Evolutionary conservation across 2,113 vertebrate species (phyloP).

Genomic region (Laterallus jamaicensis): DNA sequence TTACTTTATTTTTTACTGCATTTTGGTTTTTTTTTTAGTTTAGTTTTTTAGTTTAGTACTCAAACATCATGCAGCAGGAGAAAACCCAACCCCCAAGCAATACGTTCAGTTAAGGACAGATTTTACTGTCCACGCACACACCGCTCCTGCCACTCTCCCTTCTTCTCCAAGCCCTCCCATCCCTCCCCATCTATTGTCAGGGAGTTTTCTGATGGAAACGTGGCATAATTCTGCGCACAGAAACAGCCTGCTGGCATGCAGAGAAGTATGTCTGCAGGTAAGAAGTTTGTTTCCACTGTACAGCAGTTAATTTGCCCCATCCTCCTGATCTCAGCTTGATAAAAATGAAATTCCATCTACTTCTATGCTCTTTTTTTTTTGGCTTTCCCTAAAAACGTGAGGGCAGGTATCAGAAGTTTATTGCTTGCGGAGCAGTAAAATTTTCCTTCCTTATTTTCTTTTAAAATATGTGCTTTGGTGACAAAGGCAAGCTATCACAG

Average conservation of each 20-base stretch:
- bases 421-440: neutral
- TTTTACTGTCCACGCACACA: neutral
- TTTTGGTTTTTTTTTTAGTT: too few relatives aligned
- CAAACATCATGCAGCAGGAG: neutral
- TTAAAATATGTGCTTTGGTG: too few relatives aligned
- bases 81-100: neutral
- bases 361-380: neutral
- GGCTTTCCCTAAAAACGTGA: neutral
- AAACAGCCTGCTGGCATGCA: neutral
- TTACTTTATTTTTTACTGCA: too few relatives aligned
- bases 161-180: neutral
- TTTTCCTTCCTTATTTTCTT: too few relatives aligned
- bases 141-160: neutral
- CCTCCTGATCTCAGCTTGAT: neutral
- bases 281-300: neutral
- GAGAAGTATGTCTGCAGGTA: neutral
- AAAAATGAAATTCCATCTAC: neutral
- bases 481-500: too few relatives aligned
- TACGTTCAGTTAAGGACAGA: neutral
- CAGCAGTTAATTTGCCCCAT: neutral
- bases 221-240: neutral
- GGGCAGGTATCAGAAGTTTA: neutral
- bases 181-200: neutral
- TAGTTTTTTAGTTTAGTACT: too few relatives aligned
- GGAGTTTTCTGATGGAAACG: neutral